Conservation (phyloP, 1,140 invertebrate genomes). For the Mycetomoellerius zeteki region DNA sequence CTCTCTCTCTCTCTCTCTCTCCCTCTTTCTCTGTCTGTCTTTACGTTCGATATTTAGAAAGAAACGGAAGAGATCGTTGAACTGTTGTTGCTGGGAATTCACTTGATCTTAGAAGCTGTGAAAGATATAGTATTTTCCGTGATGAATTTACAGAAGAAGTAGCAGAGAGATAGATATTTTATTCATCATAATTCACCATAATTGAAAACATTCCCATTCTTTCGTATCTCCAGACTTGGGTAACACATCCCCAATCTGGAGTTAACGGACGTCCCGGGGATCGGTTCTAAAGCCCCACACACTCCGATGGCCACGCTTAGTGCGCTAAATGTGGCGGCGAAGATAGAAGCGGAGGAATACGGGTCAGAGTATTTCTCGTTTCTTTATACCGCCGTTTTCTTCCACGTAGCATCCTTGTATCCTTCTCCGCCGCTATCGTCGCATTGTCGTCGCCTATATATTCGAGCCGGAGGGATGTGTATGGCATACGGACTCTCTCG, state of each 20-base stretch:
- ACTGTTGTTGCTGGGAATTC: neutral
- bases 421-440: conserved; percentile 46
- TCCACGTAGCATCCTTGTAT: conserved; percentile 37
- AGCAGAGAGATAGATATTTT: conserved; percentile 30
- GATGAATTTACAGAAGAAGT: neutral
- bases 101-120: neutral
- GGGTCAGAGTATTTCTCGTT: conserved; percentile 44
- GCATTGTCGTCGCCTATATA: conserved; percentile 60
- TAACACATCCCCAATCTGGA: neutral
- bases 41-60: neutral
- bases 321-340: conserved; percentile 48
- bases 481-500: conserved; percentile 52
- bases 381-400: conserved; percentile 61
- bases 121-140: neutral
- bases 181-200: conserved; percentile 23
- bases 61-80: neutral
- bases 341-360: conserved; percentile 46
- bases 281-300: conserved; percentile 17
- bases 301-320: conserved; percentile 29
- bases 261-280: conserved; percentile 23
- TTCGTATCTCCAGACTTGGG: neutral
- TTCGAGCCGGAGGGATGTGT: conserved; percentile 35
- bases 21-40: neutral
- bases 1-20: no score
- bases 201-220: conserved; percentile 46